Evolutionary conservation across 2,888 invertebrate species (phyloP), one percentile per base, ranked within the genome.

Genomic region (Craniophora ligustri): DNA sequence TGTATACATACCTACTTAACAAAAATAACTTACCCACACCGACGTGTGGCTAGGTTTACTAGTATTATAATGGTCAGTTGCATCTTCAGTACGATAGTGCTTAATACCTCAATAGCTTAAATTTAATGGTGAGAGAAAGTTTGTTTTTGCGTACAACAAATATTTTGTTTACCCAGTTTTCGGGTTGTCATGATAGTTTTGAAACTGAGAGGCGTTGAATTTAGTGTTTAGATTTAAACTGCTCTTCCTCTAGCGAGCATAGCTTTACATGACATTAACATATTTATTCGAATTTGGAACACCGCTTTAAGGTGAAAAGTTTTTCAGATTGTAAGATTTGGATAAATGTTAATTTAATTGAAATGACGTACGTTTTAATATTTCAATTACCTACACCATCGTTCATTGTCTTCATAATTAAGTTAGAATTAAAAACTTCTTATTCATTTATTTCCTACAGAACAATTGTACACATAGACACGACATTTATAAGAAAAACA

Each of bases 121-220:
- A 67, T 59, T 53, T 66, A 54, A 62, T 60, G 36, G 35, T 59
- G 47, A 46, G 35, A 5, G 18, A 49, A 67, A 67, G 53, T 74
- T 74, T 61, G 64, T 61, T 58, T 54, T 65, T 47, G 49, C 56
- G 36, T 18, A 14, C 32, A 6, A 21, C n/a, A 28, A 30, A 26
- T 23, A 38, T 61, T 58, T 59, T 53, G 70, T 64, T 53, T 50
- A 42, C 51, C 23, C 41, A 67, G 68, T 39, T 67, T 51, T 28
- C 7, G 23, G 23, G 32, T 41, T 49, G 42, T 61, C 49, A 50
- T 60, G 48, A 50, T 54, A 72, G 60, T 70, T 69, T 34, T 21
- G 2, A 35, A 58, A 65, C 35, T 40, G 54, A 30, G 26, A 11
- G 35, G 48, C n/a, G 39, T 44, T 19, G 23, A 42, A 26, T 53